phyloP scores from a whole-genome alignment of 2,113 vertebrate species.

The Ursus arctos region DNA sequence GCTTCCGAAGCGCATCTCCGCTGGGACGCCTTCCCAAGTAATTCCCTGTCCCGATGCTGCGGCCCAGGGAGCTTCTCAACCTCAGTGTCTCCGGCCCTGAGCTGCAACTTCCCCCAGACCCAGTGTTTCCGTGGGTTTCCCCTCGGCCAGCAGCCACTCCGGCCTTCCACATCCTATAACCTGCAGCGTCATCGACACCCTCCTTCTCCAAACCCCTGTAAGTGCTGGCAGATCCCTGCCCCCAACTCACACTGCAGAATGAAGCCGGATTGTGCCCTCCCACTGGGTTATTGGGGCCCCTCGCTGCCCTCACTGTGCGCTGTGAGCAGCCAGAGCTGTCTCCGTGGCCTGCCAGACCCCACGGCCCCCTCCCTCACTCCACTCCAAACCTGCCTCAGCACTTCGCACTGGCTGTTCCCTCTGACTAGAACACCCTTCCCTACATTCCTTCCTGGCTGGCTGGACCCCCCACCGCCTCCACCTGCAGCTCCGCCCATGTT shows the following conservation, averaged over 20 bases:
- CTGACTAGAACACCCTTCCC: neutral
- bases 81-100: too few species aligned
- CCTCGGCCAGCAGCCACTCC: neutral
- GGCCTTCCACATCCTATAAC: rapidly evolving
- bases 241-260: too few species aligned
- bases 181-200: neutral
- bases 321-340: neutral
- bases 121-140: rapidly evolving
- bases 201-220: neutral
- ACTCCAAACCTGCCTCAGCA: neutral
- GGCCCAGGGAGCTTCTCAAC: neutral
- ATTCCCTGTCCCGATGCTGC: rapidly evolving
- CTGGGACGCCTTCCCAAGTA: rapidly evolving
- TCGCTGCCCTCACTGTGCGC: neutral
- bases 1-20: too few species aligned
- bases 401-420: neutral
- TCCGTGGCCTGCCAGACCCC: neutral
- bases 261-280: rapidly evolving
- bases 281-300: neutral
- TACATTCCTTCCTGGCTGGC: too few species aligned
- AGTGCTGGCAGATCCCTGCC: rapidly evolving
- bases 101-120: neutral
- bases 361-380: neutral
- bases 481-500: neutral
- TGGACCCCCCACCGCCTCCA: rapidly evolving